Conservation (phyloP, 2,113 vertebrate genomes). For the Bubalus kerabau region DNA sequence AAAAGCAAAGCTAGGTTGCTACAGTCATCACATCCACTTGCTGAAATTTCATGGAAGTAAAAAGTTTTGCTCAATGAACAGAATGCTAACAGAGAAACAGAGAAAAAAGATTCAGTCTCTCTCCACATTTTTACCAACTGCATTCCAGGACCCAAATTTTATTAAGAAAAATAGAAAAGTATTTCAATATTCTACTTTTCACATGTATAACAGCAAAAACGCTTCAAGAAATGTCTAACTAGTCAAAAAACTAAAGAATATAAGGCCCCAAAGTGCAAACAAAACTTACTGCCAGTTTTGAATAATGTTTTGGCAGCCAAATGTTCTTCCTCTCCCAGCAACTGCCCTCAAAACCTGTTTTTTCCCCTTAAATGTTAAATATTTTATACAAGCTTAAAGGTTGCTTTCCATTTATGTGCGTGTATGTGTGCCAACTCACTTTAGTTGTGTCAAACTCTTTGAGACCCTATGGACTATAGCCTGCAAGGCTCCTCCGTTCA, state of each 20-base stretch:
- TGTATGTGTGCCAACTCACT: background rate
- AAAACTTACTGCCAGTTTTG: background rate
- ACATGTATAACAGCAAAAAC: background rate
- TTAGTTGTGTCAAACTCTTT: background rate
- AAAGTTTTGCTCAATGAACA: background rate
- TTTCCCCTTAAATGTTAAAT: background rate
- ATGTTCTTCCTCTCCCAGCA: background rate
- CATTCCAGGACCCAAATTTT: background rate
- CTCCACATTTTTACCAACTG: background rate
- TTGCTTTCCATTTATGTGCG: background rate
- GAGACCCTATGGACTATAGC: background rate
- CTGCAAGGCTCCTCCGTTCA: background rate
- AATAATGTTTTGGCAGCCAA: background rate
- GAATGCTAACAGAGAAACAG: background rate
- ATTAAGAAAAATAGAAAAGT: background rate
- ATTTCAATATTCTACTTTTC: background rate
- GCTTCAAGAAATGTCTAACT: background rate
- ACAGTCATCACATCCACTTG: background rate
- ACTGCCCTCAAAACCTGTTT: background rate
- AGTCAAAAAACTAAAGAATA: background rate
- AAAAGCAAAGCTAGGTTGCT: slow-evolving; percentile 23
- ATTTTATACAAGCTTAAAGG: background rate
- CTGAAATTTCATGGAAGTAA: background rate
- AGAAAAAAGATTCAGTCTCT: background rate
- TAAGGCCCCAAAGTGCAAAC: background rate